Evolutionary conservation across 2,797 vertebrate genomes (phyloP).

Genomic region (Masticophis lateralis): DNA sequence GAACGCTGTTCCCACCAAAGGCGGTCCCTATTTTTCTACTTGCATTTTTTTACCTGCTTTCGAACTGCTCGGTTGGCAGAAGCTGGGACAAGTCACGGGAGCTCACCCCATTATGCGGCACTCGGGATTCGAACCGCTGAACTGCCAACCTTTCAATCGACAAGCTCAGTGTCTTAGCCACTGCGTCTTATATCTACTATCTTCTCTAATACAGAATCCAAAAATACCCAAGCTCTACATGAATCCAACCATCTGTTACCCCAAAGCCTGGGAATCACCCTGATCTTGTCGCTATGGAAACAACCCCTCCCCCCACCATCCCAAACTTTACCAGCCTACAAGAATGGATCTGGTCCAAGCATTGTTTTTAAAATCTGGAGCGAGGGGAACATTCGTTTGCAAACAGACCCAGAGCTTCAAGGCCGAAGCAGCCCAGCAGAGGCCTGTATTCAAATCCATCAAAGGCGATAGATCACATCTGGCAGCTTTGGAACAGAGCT

Average conservation of each 20-base stretch:
- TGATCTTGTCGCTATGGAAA: conserved; percentile 60
- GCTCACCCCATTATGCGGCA: too few relatives aligned
- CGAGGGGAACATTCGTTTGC: conserved; percentile 21
- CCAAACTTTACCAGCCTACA: conserved; percentile 51
- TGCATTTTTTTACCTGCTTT: too few relatives aligned
- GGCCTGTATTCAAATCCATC: background rate
- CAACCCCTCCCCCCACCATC: background rate
- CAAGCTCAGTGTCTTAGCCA: too few relatives aligned
- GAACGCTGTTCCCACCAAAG: too few relatives aligned
- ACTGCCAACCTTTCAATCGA: too few relatives aligned
- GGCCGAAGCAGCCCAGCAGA: background rate
- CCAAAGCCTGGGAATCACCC: conserved; percentile 11
- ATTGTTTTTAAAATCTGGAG: conserved; percentile 8
- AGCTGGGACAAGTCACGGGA: too few relatives aligned
- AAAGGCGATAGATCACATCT: background rate
- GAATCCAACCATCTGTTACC: background rate
- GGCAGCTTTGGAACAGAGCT: background rate
- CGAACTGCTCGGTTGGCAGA: too few relatives aligned
- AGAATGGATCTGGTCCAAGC: conserved; percentile 1
- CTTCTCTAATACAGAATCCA: background rate
- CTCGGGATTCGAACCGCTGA: too few relatives aligned
- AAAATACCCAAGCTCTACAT: background rate
- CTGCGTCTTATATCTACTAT: too few relatives aligned
- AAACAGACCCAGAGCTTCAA: conserved; percentile 24
- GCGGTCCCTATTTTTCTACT: too few relatives aligned